Evolutionary conservation across 1,140 invertebrate species (phyloP).

Genomic region (Apis laboriosa): DNA sequence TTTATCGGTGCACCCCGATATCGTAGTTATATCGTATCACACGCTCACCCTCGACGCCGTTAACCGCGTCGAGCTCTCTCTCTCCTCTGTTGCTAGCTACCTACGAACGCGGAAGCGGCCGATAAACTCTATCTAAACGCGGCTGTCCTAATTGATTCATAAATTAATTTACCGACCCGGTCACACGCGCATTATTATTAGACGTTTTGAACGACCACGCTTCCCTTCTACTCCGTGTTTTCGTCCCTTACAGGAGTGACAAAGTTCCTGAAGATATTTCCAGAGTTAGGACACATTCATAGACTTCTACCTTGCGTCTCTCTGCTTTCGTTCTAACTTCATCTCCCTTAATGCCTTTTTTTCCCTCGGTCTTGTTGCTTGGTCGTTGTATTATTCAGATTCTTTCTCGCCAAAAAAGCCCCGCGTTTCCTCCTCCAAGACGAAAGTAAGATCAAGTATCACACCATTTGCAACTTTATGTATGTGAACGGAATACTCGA

Average conservation of each 20-base stretch:
- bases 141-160: conserved; percentile 72
- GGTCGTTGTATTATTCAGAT: conserved; percentile 39
- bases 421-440: not conserved
- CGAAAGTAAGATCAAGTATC: not conserved
- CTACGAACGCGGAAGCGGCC: conserved; percentile 18
- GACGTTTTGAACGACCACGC: conserved; percentile 52
- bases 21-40: conserved; percentile 50
- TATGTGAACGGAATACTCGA: not conserved
- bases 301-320: conserved; percentile 28
- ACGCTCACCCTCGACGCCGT: conserved; percentile 13
- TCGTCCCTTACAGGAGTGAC: not conserved
- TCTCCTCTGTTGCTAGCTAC: not conserved
- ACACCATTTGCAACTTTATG: not conserved
- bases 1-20: conserved; percentile 72
- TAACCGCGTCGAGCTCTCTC: too few species aligned
- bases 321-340: not conserved
- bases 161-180: conserved; percentile 69
- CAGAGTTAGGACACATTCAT: conserved; percentile 13
- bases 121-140: conserved; percentile 70
- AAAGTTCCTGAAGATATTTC: not conserved
- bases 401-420: not conserved
- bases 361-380: not conserved
- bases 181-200: conserved; percentile 38
- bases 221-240: too few species aligned
- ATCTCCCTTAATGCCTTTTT: conserved; percentile 15